A percentile compares a stretch with the other conserved stretches of the same genome.
Evolutionary conservation across 2,113 vertebrate species (phyloP).

Genomic region (Puma concolor): DNA sequence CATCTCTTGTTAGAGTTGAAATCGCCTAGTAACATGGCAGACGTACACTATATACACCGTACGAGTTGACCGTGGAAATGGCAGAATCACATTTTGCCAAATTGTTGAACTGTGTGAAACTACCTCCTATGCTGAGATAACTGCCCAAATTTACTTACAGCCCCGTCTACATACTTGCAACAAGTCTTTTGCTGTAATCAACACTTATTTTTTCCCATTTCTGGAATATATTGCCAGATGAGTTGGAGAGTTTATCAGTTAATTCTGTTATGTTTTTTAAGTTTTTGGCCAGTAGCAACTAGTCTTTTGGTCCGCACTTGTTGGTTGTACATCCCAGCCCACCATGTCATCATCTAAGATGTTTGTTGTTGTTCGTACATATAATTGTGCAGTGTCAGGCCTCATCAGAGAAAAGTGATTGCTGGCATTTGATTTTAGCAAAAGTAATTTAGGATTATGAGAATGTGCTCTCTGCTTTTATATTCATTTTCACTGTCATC

Average conservation of each 20-base stretch:
- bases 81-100: not conserved
- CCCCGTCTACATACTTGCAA: not conserved
- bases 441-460: slow-evolving; percentile 4
- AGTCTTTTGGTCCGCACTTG: not conserved
- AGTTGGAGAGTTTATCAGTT: not conserved
- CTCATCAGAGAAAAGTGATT: not conserved
- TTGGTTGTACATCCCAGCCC: not conserved
- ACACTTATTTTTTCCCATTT: not conserved
- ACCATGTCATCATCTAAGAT: not conserved
- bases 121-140: not conserved
- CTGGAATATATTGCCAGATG: not conserved
- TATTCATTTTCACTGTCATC: slow-evolving; percentile 3
- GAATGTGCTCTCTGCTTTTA: not conserved
- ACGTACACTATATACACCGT: not conserved
- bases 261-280: not conserved
- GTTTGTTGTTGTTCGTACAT: not conserved
- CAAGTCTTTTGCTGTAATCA: not conserved
- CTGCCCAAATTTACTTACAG: not conserved
- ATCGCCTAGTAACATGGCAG: not conserved
- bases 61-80: not conserved
- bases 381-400: not conserved
- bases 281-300: not conserved
- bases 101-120: not conserved
- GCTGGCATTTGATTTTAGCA: slow-evolving; percentile 18
- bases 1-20: not conserved